Evolutionary conservation across 2,113 vertebrate species (phyloP).

Genomic region (Ardeotis arabs): DNA sequence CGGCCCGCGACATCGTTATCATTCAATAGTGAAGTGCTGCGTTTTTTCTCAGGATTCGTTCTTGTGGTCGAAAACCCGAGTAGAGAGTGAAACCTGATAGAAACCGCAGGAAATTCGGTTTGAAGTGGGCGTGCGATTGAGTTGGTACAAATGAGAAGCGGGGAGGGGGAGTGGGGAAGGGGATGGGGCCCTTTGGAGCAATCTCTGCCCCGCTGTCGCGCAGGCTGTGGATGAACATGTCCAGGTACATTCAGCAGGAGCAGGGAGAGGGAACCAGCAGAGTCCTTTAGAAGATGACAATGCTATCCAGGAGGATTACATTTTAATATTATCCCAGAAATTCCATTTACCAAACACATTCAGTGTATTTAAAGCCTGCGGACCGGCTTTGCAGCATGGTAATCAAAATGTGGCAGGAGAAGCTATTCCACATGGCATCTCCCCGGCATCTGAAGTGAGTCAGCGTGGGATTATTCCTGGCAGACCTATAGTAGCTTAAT

Average conservation of each 20-base stretch:
- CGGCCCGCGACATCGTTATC: accelerated
- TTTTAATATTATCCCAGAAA: slow-evolving; percentile 33
- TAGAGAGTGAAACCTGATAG: background rate
- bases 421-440: slow-evolving; percentile 26
- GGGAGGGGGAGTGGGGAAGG: background rate
- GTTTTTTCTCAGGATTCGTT: background rate
- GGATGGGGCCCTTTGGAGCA: background rate
- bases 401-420: slow-evolving; percentile 44
- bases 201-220: background rate
- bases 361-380: background rate
- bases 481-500: slow-evolving; percentile 56
- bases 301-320: slow-evolving; percentile 49
- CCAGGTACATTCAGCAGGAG: background rate
- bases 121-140: background rate
- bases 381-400: background rate
- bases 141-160: background rate
- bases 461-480: slow-evolving; percentile 52
- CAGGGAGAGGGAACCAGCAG: background rate
- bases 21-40: background rate
- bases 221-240: background rate
- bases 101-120: background rate
- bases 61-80: background rate
- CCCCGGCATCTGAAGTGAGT: slow-evolving; percentile 60
- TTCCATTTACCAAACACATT: slow-evolving; percentile 41
- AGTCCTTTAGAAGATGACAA: background rate